Evolutionary conservation across 2,888 invertebrate species (phyloP).

Genomic region (Auanema freiburgensis): DNA sequence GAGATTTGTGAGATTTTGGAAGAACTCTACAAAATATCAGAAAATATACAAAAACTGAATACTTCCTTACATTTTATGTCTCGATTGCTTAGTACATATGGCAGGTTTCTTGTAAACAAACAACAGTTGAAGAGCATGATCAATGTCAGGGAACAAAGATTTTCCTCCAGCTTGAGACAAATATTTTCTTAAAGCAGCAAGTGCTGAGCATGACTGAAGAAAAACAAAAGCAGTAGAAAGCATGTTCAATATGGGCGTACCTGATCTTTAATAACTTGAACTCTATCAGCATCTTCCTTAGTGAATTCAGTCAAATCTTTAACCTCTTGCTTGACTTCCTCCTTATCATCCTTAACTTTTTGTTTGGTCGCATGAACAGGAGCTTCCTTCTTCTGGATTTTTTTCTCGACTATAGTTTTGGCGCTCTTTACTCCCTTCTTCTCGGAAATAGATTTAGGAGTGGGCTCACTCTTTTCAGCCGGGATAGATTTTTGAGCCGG

Average conservation of each 20-base stretch:
- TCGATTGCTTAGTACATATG: slow-evolving; percentile 24
- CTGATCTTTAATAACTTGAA: slow-evolving; percentile 9
- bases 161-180: slow-evolving; percentile 36
- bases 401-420: background rate
- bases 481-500: no score
- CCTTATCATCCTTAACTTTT: slow-evolving; percentile 7
- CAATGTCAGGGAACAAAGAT: slow-evolving; percentile 54
- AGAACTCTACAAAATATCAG: slow-evolving; percentile 38
- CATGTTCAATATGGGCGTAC: background rate
- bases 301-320: background rate
- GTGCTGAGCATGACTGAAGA: slow-evolving; percentile 34
- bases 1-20: slow-evolving; percentile 39
- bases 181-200: slow-evolving; percentile 37
- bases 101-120: slow-evolving; percentile 53
- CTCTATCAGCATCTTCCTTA: slow-evolving; percentile 2
- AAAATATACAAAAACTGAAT: background rate
- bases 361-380: no score
- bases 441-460: no score
- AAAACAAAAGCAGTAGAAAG: background rate
- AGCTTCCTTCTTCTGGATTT: no score
- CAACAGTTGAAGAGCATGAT: slow-evolving; percentile 35
- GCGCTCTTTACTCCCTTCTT: no score
- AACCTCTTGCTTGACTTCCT: slow-evolving; percentile 11
- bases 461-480: no score
- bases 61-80: slow-evolving; percentile 30